Evolutionary conservation across 2,888 invertebrate species (phyloP), one percentile per base, ranked within the genome.

Genomic region (Heliconius sara): DNA sequence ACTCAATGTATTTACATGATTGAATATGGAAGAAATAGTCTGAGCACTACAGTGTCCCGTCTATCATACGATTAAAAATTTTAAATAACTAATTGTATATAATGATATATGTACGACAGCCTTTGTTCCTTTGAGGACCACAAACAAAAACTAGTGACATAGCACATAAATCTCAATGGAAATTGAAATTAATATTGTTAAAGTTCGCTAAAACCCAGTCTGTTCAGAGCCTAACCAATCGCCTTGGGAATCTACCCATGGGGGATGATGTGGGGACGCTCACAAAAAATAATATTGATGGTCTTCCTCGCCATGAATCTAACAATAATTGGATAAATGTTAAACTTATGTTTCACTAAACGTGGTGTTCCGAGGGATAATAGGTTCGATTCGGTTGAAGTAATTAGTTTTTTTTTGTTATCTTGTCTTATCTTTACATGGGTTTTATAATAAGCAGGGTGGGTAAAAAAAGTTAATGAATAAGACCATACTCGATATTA

Each of bases 281-380:
- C 9, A 73, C 78, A 78, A 78, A 78, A 78, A 78, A 78, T 27
- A n/a, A 52, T 77, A 77, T 71, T 77, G 63, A 77, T 77, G 77
- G 66, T 34, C 19, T 76, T 65, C 75, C 43, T 75, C 25, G 63
- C 43, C 3, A 75, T 43, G 65, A 43, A 43, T 43, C 73, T 52
- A 34, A 73, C n/a, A 60, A 57, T 73, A 73, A 73, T 73, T 73
- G 73, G 73, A 60, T 73, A 73, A 60, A 73, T 57, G 73, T 73
- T 73, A 34, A 34, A 73, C 60, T 73, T 73, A 60, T 73, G 73
- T 73, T 60, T 39, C 60, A 73, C 73, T 73, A 60, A 70, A 73
- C 34, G n/a, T n/a, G 22, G 16, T 60, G 30, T 73, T 60, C 6
- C n/a, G 30, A 5, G 12, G n/a, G n/a, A 57, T 43, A 43, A 13